These are phyloP conservation scores for Andrena fulva DNA, from an alignment of 2,888 invertebrate genomes.

Conservation along the genomic window DNA sequence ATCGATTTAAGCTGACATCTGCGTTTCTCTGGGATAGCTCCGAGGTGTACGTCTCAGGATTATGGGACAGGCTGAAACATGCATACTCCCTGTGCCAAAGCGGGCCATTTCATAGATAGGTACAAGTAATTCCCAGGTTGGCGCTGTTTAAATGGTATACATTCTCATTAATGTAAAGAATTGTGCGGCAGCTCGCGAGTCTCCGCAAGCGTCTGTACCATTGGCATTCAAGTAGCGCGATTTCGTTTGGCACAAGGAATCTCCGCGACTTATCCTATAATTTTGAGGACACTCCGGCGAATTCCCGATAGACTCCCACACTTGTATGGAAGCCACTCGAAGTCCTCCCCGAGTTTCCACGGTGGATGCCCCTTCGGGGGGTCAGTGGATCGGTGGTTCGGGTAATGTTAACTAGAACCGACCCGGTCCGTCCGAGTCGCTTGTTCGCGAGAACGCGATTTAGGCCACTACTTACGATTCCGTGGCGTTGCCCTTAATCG, in stretches of 20 bases:
- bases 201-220: too few relatives aligned
- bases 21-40: background rate
- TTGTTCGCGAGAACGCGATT: conserved; percentile 56
- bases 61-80: background rate
- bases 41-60: background rate
- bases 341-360: background rate
- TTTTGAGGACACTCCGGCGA: background rate
- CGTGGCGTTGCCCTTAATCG: conserved; percentile 66
- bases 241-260: too few relatives aligned
- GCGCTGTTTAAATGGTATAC: too few relatives aligned
- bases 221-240: too few relatives aligned
- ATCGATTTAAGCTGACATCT: conserved; percentile 13
- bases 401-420: background rate
- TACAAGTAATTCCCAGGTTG: too few relatives aligned
- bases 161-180: too few relatives aligned
- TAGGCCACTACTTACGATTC: conserved; percentile 58
- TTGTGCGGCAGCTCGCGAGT: too few relatives aligned
- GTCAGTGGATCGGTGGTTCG: background rate
- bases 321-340: background rate
- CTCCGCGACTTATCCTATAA: too few relatives aligned
- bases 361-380: background rate
- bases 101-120: too few relatives aligned
- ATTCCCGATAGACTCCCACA: background rate
- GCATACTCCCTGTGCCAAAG: background rate
- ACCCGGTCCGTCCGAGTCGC: conserved; percentile 18